Percentiles rank a stretch among this genome's conserved stretches.
These are phyloP conservation scores for Porites lobata DNA, from an alignment of 92 coral and sea anemone genomes.

Conservation along the genomic window DNA sequence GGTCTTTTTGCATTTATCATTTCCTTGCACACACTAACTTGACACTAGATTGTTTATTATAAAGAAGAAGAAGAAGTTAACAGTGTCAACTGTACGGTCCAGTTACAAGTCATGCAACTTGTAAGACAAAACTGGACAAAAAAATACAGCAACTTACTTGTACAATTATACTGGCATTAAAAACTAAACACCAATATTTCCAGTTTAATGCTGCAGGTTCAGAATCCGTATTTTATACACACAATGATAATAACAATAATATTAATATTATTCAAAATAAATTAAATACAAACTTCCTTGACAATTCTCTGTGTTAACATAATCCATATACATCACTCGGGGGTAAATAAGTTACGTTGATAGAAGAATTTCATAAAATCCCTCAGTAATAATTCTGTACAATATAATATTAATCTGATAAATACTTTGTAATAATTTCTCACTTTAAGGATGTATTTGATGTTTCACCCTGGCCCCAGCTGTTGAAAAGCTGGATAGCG, in stretches of 20 bases:
- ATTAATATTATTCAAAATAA: neutral
- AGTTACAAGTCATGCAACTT: neutral
- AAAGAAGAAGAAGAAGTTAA: neutral
- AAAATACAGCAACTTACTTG: neutral
- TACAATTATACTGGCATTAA: no score
- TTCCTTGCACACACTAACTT: no score
- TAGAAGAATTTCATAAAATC: slow-evolving; percentile 26
- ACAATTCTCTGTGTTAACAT: neutral
- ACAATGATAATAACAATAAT: neutral
- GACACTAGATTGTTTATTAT: no score
- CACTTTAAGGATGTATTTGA: neutral
- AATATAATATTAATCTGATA: slow-evolving; percentile 21
- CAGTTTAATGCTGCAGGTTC: neutral
- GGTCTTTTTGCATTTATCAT: no score
- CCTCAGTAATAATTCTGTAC: slow-evolving; percentile 39
- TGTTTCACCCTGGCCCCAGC: neutral
- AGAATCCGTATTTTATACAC: neutral
- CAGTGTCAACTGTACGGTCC: neutral
- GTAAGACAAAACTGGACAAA: neutral
- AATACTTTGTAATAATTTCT: slow-evolving; percentile 40
- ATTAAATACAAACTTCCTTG: neutral
- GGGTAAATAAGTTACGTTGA: slow-evolving; percentile 9
- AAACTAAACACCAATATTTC: neutral
- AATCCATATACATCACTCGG: neutral
- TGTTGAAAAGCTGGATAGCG: neutral